Percentiles rank a stretch among this genome's conserved stretches.
phyloP scores from a whole-genome alignment of 2,888 invertebrate genomes.

The Drosophila subsilvestris region DNA sequence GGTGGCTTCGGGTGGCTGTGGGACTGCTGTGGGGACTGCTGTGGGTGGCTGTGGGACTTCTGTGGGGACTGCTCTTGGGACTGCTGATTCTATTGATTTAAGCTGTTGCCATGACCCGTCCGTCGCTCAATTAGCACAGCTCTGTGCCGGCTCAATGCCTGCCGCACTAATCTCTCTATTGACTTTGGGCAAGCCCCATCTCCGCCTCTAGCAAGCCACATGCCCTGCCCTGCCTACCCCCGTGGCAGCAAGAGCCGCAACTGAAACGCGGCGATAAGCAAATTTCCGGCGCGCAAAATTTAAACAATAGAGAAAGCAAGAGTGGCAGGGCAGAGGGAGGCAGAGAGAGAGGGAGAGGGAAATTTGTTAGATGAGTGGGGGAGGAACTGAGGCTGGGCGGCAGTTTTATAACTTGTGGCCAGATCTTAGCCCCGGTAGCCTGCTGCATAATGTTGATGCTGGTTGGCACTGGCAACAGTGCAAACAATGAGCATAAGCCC shows the following conservation, averaged over 20 bases:
- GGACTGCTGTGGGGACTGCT: constrained; percentile 5
- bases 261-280: constrained; percentile 76
- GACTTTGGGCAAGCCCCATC: constrained; percentile 50
- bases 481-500: constrained; percentile 74
- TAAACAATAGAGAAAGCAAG: constrained; percentile 69
- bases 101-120: constrained; percentile 70
- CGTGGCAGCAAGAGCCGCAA: constrained; percentile 36
- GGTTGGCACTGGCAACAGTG: constrained; percentile 67
- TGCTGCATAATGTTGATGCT: constrained; percentile 44
- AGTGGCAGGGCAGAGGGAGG: constrained; percentile 9
- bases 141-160: constrained; percentile 47
- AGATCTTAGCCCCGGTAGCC: constrained; percentile 49
- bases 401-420: constrained; percentile 67
- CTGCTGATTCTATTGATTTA: constrained; percentile 58
- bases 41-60: constrained; percentile 5
- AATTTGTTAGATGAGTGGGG: neutral
- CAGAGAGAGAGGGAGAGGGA: neutral
- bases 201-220: constrained; percentile 27
- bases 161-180: constrained; percentile 75
- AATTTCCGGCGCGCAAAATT: constrained; percentile 76
- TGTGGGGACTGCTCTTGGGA: constrained; percentile 1
- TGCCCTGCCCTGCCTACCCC: constrained; percentile 4
- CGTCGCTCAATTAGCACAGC: constrained; percentile 74
- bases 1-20: neutral
- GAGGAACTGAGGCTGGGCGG: neutral